Conservation (phyloP, 2,888 invertebrate genomes). For the Tetheella fluctuosa region DNA sequence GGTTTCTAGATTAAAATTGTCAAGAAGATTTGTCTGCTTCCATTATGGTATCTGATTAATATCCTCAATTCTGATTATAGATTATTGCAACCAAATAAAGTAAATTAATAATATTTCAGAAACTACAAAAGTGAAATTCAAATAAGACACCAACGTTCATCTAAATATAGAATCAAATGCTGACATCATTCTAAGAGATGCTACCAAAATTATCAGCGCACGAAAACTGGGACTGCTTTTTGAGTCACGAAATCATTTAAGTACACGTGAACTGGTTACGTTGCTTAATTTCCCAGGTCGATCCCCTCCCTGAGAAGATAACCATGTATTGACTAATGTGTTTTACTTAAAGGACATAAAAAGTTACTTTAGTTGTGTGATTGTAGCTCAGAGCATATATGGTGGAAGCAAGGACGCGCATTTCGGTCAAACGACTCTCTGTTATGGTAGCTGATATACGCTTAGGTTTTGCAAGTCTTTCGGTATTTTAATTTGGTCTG, state of each 20-base stretch:
- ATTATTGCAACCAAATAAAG: not conserved
- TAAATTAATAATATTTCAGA: not conserved
- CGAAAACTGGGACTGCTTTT: not conserved
- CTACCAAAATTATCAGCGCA: constrained; percentile 1
- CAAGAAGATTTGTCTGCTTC: not conserved
- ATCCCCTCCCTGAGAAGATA: constrained; percentile 1
- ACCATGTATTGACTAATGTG: constrained; percentile 9
- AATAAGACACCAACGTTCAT: not conserved
- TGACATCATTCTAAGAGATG: constrained; percentile 1
- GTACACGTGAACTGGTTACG: constrained; percentile 1
- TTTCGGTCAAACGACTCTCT: constrained; percentile 15
- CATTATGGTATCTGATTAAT: not conserved
- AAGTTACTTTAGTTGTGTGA: constrained; percentile 9
- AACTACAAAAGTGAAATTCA: not conserved
- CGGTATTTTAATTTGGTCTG: constrained; percentile 4
- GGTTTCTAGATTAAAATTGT: not conserved
- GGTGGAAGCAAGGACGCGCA: constrained; percentile 32
- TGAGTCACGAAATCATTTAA: constrained; percentile 2
- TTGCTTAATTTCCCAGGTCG: constrained; percentile 3
- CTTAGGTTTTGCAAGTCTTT: constrained; percentile 19
- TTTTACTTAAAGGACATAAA: constrained; percentile 6
- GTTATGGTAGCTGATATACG: constrained; percentile 27
- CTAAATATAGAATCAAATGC: not conserved
- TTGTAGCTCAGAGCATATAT: constrained; percentile 8
- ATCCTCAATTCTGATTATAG: not conserved